These are phyloP conservation scores for Mus spicilegus DNA, from an alignment of 2,113 vertebrate species.

Conservation along the genomic window DNA sequence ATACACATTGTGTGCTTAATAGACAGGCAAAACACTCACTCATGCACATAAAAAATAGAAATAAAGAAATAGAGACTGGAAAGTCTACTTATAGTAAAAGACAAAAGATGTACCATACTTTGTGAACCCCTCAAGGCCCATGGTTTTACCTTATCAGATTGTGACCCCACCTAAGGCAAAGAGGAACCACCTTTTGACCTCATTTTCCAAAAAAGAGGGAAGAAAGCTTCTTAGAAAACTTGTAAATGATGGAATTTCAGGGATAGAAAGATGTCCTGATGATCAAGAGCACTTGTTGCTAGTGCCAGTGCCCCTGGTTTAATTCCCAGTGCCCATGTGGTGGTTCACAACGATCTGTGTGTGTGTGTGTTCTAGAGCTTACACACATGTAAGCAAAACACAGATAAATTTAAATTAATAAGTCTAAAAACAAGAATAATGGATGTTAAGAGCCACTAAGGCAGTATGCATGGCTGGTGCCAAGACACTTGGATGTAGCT, in stretches of 20 bases:
- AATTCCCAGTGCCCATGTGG: neutral
- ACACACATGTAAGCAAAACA: neutral
- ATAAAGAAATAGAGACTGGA: neutral
- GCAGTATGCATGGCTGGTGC: neutral
- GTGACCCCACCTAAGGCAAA: neutral
- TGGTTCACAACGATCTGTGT: neutral
- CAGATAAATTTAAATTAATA: neutral
- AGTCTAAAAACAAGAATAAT: neutral
- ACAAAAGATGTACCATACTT: neutral
- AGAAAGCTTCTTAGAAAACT: neutral
- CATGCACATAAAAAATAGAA: neutral
- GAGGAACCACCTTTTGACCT: neutral
- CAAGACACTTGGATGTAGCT: neutral
- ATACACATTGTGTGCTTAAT: neutral
- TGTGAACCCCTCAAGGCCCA: neutral
- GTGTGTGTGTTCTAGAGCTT: too few species aligned
- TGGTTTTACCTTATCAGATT: neutral
- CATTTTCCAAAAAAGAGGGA: neutral
- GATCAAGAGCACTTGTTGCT: neutral
- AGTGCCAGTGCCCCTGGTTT: neutral
- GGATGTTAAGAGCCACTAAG: neutral
- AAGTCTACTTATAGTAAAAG: neutral
- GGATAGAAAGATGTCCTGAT: neutral
- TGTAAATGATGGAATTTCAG: neutral
- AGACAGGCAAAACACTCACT: neutral